Percentiles rank a stretch among this genome's conserved stretches.
These are phyloP conservation scores for Parascotia fuliginaria DNA, from an alignment of 2,888 invertebrate species.

Conservation along the genomic window DNA sequence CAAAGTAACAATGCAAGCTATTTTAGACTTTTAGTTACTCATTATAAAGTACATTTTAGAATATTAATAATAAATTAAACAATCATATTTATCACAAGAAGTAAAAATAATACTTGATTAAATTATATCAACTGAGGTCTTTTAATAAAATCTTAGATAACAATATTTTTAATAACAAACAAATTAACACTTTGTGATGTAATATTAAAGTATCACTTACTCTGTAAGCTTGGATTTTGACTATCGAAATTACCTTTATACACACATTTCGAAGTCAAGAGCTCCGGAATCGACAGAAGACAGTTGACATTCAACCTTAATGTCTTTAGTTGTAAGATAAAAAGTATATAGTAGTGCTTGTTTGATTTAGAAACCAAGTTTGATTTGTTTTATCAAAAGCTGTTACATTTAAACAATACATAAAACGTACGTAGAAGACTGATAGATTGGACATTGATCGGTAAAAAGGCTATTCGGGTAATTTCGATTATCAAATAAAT, in stretches of 20 bases:
- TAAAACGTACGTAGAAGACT: too few species aligned
- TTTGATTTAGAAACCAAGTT: too few species aligned
- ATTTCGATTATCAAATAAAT: not conserved
- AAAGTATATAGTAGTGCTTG: too few species aligned
- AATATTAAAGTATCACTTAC: not conserved
- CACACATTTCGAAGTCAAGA: too few species aligned
- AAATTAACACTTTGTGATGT: constrained; percentile 20
- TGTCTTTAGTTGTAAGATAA: too few species aligned
- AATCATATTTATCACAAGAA: constrained; percentile 41
- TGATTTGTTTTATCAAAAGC: too few species aligned
- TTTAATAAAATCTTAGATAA: constrained; percentile 19
- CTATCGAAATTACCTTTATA: not conserved
- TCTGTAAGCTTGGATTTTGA: not conserved
- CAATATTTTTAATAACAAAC: not conserved
- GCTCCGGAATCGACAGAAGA: too few species aligned
- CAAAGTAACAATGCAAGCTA: constrained; percentile 60
- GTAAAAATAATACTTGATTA: constrained; percentile 33
- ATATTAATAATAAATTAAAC: constrained; percentile 28
- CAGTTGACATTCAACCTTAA: too few species aligned
- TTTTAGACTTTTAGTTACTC: constrained; percentile 52
- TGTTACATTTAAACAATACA: too few species aligned
- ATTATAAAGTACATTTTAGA: constrained; percentile 31
- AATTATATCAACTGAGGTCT: constrained; percentile 23
- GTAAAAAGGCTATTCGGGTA: not conserved
- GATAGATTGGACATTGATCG: too few species aligned